Conservation (phyloP, 2,113 vertebrate genomes). For the Xerus inauris region DNA sequence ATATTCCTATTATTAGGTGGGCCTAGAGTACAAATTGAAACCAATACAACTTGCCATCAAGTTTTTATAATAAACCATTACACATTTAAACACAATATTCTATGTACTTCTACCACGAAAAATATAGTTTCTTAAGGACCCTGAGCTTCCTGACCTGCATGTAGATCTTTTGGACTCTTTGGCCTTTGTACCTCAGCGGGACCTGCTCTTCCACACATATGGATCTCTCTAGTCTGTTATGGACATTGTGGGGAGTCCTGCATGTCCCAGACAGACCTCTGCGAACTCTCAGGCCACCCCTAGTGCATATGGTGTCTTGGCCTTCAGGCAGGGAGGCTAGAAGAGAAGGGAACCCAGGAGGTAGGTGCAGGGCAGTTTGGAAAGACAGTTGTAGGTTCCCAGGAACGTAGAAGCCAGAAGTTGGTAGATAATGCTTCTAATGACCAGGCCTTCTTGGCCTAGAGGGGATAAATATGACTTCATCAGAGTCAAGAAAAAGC, state of each 20-base stretch:
- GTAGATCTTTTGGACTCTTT: background rate
- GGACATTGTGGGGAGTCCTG: background rate
- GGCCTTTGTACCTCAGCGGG: background rate
- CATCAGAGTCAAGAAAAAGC: background rate
- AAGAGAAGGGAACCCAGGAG: background rate
- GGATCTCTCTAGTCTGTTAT: background rate
- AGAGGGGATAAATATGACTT: background rate
- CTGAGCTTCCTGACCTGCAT: background rate
- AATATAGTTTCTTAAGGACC: background rate
- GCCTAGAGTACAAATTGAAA: background rate
- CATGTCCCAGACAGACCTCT: background rate
- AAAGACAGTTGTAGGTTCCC: background rate
- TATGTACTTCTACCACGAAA: background rate
- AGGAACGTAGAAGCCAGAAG: background rate
- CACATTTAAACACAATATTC: background rate
- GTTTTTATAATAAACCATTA: background rate
- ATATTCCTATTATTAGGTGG: background rate
- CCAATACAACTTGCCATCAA: background rate
- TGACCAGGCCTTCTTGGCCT: background rate
- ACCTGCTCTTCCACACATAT: background rate
- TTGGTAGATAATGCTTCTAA: background rate
- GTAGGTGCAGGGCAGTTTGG: background rate
- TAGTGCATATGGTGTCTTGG: background rate
- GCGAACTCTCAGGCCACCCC: background rate
- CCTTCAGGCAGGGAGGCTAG: background rate